These are phyloP conservation scores for Drosophila burlai DNA, from an alignment of 1,140 invertebrate genomes.

Conservation along the genomic window DNA sequence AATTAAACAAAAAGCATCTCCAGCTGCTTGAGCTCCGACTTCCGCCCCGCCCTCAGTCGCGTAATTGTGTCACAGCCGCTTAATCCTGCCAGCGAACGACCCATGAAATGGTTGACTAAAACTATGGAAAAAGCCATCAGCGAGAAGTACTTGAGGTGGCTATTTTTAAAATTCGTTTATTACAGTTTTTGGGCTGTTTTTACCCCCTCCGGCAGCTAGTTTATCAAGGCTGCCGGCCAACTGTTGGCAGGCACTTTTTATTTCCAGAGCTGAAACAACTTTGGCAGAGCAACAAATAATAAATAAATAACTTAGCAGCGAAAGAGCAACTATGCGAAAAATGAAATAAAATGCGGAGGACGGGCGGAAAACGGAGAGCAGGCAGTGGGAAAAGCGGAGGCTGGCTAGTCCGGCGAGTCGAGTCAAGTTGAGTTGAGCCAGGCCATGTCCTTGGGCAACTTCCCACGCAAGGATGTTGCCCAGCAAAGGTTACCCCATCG, in stretches of 20 bases:
- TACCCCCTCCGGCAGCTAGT: background rate
- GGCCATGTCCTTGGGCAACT: slow-evolving; percentile 84
- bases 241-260: slow-evolving; percentile 39
- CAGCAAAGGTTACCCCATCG: slow-evolving; percentile 76
- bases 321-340: slow-evolving; percentile 50
- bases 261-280: slow-evolving; percentile 63
- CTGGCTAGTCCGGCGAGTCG: slow-evolving; percentile 57
- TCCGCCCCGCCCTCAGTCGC: background rate
- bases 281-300: slow-evolving; percentile 67
- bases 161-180: slow-evolving; percentile 36
- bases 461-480: slow-evolving; percentile 79
- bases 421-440: slow-evolving; percentile 62
- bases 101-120: slow-evolving; percentile 29
- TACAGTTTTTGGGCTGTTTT: slow-evolving; percentile 17
- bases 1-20: slow-evolving; percentile 1
- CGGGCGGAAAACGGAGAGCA: background rate
- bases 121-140: slow-evolving; percentile 16
- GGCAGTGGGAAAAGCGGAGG: slow-evolving; percentile 34
- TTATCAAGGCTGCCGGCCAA: slow-evolving; percentile 33
- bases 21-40: background rate
- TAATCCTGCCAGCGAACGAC: slow-evolving; percentile 29
- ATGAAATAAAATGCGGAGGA: slow-evolving; percentile 16
- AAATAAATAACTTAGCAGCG: slow-evolving; percentile 69
- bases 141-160: slow-evolving; percentile 19
- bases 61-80: slow-evolving; percentile 12